These are phyloP conservation scores for Alethe castanea DNA, from an alignment of 2,113 vertebrate genomes.

Conservation along the genomic window DNA sequence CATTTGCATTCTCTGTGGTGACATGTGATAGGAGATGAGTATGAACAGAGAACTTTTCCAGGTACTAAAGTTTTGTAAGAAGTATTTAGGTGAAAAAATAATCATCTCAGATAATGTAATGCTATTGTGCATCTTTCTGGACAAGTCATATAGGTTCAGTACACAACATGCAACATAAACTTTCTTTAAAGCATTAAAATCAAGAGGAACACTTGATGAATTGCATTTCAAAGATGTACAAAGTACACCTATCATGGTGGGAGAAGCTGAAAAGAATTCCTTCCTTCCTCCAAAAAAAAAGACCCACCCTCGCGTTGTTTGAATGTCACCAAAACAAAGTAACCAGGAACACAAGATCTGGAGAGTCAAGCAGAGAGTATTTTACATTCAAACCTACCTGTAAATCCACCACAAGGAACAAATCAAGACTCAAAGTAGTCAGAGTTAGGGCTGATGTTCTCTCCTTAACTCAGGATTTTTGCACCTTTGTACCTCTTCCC, in stretches of 20 bases:
- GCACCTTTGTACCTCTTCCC: background rate
- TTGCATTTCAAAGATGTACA: background rate
- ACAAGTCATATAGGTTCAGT: background rate
- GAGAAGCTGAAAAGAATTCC: background rate
- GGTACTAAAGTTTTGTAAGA: background rate
- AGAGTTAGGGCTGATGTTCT: conserved; percentile 68
- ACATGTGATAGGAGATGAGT: background rate
- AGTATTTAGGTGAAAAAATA: background rate
- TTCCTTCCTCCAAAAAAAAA: background rate
- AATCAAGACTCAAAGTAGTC: conserved; percentile 26
- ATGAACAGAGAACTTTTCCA: background rate
- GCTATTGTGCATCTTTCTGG: background rate
- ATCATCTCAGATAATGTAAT: background rate
- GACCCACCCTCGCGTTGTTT: background rate
- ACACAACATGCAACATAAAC: background rate
- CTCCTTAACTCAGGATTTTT: conserved; percentile 55
- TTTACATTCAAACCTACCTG: conserved; percentile 60
- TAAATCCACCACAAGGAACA: background rate
- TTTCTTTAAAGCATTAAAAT: background rate
- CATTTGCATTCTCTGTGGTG: background rate
- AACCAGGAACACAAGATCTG: background rate
- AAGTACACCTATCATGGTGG: background rate
- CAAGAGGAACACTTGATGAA: background rate
- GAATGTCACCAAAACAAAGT: background rate
- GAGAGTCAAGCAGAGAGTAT: background rate